A percentile compares a stretch with the other conserved stretches of the same genome.
phyloP scores from a whole-genome alignment of 2,888 invertebrate genomes.

The Leptarthrus brevirostris region DNA sequence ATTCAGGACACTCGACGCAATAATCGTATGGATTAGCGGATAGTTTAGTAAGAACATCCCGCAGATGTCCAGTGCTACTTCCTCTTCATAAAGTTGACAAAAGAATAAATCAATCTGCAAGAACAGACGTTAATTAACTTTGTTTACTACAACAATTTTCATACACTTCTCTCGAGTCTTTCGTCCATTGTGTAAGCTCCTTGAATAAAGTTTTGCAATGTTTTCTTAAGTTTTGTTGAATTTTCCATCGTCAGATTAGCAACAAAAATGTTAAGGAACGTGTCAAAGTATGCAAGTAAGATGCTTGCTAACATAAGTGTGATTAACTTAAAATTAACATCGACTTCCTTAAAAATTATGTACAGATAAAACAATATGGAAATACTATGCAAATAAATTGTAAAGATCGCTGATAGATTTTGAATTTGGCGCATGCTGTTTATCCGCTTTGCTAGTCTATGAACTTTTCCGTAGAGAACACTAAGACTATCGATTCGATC shows the following conservation, averaged over 20 bases:
- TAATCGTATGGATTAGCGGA: background rate
- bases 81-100: background rate
- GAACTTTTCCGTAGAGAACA: background rate
- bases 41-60: constrained; percentile 1
- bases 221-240: background rate
- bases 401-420: background rate
- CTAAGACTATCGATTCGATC: constrained; percentile 14
- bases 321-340: background rate
- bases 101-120: constrained; percentile 12
- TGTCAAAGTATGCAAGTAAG: background rate
- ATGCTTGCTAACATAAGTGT: background rate
- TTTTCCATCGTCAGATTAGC: background rate
- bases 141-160: background rate
- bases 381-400: constrained; percentile 1
- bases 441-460: background rate
- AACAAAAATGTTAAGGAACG: constrained; percentile 4
- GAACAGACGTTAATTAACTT: background rate
- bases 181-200: background rate
- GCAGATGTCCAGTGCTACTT: background rate
- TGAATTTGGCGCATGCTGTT: background rate
- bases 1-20: constrained; percentile 16
- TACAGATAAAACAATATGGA: constrained; percentile 8
- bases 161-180: constrained; percentile 13
- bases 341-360: background rate
- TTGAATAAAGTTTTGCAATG: constrained; percentile 6